Conservation (phyloP, 2,797 vertebrate species). For the Monodelphis domestica region DNA sequence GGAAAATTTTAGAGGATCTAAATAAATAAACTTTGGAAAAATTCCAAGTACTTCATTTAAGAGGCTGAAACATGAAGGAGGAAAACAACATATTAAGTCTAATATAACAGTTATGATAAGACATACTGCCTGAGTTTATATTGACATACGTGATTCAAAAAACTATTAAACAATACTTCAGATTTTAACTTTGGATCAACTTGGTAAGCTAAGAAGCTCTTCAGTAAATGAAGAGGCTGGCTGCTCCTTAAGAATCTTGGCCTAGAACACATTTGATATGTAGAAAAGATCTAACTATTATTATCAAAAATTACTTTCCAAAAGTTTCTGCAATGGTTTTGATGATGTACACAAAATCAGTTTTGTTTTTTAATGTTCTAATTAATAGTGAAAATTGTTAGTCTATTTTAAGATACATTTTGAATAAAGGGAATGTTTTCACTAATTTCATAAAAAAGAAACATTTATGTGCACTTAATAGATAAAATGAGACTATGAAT, state of each 20-base stretch:
- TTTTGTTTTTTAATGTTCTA: background rate
- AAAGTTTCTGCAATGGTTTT: background rate
- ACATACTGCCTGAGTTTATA: background rate
- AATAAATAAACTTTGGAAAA: slow-evolving; percentile 24
- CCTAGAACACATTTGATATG: background rate
- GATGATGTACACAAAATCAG: background rate
- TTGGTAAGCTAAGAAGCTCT: background rate
- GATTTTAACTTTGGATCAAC: background rate
- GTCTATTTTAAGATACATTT: background rate
- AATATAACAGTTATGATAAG: slow-evolving; percentile 32
- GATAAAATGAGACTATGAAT: too few relatives aligned
- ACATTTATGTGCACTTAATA: background rate
- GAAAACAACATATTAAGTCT: slow-evolving; percentile 6
- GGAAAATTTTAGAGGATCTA: background rate
- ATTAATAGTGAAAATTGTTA: background rate
- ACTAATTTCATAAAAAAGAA: background rate
- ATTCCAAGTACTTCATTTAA: slow-evolving; percentile 13
- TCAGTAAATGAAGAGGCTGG: background rate
- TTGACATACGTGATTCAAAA: background rate
- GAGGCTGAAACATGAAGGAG: background rate
- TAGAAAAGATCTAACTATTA: background rate
- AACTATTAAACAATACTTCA: background rate
- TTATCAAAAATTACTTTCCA: background rate
- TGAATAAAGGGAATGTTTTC: background rate
- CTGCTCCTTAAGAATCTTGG: background rate